A percentile compares a stretch with the other conserved stretches of the same genome.
Conservation (phyloP, 2,888 invertebrate species). For the Teleogryllus oceanicus region DNA sequence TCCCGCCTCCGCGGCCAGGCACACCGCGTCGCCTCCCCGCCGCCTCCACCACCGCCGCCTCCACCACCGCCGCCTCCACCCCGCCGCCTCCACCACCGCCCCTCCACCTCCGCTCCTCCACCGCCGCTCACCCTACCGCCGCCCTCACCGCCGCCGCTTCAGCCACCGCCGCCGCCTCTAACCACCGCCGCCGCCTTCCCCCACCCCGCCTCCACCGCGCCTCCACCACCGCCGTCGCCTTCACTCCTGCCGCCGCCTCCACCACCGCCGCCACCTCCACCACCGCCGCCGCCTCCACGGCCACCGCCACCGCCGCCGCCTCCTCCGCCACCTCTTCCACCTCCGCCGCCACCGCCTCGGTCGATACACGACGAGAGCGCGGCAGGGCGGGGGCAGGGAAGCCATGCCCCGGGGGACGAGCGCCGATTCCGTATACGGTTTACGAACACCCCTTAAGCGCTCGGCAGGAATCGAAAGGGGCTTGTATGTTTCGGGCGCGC, state of each 20-base stretch:
- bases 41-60: background rate
- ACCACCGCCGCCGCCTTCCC: too few relatives aligned
- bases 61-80: background rate
- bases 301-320: too few relatives aligned
- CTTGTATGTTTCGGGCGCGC: background rate
- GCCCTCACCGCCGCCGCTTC: background rate
- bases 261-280: background rate
- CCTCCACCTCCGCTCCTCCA: background rate
- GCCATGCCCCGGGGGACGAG: background rate
- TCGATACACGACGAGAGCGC: background rate
- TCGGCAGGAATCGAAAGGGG: slow-evolving; percentile 7
- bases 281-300: too few relatives aligned
- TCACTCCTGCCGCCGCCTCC: background rate
- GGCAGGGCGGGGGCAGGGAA: background rate
- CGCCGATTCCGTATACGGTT: slow-evolving; percentile 18
- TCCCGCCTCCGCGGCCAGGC: too few relatives aligned
- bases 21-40: too few relatives aligned
- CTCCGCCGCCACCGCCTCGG: background rate
- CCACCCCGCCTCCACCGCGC: too few relatives aligned
- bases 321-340: too few relatives aligned
- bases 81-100: background rate
- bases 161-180: too few relatives aligned
- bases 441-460: slow-evolving; percentile 18
- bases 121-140: background rate
- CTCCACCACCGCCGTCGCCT: too few relatives aligned